Evolutionary conservation across 2,888 invertebrate genomes (phyloP).

Genomic region (Tribolium freemani): DNA sequence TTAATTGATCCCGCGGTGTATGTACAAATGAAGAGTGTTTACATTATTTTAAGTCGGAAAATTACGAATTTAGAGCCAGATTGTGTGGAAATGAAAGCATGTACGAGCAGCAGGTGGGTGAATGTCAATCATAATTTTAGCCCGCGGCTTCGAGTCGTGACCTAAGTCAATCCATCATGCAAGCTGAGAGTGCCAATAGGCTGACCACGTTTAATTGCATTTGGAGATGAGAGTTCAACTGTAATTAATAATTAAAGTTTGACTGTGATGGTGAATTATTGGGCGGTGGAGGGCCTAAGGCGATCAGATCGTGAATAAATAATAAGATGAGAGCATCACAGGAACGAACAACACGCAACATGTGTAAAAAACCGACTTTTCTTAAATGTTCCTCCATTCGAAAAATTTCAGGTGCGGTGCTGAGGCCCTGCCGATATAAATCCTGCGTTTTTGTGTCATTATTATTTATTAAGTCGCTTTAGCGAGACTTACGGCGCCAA

Average conservation of each 20-base stretch:
- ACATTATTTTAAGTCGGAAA: conserved; percentile 45
- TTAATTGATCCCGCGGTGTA: conserved; percentile 25
- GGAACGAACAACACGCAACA: conserved; percentile 24
- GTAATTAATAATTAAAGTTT: conserved; percentile 63
- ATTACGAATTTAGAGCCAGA: conserved; percentile 39
- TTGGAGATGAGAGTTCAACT: conserved; percentile 60
- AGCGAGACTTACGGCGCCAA: conserved; percentile 56
- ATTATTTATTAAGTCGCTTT: conserved; percentile 45
- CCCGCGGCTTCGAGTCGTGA: conserved; percentile 50
- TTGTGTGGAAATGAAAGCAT: conserved; percentile 51
- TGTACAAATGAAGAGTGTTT: conserved; percentile 8
- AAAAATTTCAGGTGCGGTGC: not conserved
- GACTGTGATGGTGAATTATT: conserved; percentile 58
- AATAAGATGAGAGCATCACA: conserved; percentile 35
- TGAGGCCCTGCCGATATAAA: conserved; percentile 12
- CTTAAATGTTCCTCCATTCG: too few species aligned
- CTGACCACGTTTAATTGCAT: conserved; percentile 59
- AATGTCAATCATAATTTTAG: conserved; percentile 54
- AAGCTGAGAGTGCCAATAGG: conserved; percentile 51
- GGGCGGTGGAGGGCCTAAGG: conserved; percentile 48
- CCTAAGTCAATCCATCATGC: conserved; percentile 56
- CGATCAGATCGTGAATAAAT: conserved; percentile 37
- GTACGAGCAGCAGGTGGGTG: conserved; percentile 54
- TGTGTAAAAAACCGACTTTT: not conserved
- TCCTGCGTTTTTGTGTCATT: conserved; percentile 26